Base-by-base conservation (phyloP, 2,888 invertebrate species). In the Papilio gigon region DNA sequence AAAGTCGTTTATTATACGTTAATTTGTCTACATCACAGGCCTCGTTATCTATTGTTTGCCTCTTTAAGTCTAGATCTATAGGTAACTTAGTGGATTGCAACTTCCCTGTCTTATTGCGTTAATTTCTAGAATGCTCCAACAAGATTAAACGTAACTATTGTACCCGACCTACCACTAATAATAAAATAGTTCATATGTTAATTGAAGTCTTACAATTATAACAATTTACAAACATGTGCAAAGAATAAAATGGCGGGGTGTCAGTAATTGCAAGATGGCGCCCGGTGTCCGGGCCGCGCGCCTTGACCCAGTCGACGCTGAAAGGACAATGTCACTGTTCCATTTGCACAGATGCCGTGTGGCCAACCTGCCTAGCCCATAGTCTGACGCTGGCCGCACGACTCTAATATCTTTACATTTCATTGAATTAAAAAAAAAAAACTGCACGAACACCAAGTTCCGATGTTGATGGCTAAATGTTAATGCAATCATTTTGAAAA, bases 231-330 rank as follows among this genome's bases (percentile, higher is more conserved):
- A 62, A 30, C 62, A 27, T 50, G 14, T 50, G 37, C 20, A 47
- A 58, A 20, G n/a, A 58, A 44, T 25, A 68, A 68, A 60, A 50
- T 60, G 60, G 64, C 68, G 50, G 40, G 25, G 27, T 61, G 53
- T 60, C 68, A 64, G 63, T 20, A 22, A 68, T 67, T 62, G 50
- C 64, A 68, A 68, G 33, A 65, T 61, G 65, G 68, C 68, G 68
- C 33, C n/a, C 58, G 14, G 60, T 53, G 64, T 68, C 68, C 71
- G 72, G 68, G 71, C 71, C 67, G 70, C 75, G 70, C 72, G 72
- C 77, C 78, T 77, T 79, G 78, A 78, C 78, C 78, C 72, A 78
- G 72, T 76, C 70, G 71, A 30, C 40, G 35, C 68, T 56, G 73
- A 75, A 74, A 77, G 77, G 77, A 77, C 77, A 75, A 75, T 77